Base-by-base conservation (phyloP, 2,888 invertebrate species). In the Anoncus sp. region DNA sequence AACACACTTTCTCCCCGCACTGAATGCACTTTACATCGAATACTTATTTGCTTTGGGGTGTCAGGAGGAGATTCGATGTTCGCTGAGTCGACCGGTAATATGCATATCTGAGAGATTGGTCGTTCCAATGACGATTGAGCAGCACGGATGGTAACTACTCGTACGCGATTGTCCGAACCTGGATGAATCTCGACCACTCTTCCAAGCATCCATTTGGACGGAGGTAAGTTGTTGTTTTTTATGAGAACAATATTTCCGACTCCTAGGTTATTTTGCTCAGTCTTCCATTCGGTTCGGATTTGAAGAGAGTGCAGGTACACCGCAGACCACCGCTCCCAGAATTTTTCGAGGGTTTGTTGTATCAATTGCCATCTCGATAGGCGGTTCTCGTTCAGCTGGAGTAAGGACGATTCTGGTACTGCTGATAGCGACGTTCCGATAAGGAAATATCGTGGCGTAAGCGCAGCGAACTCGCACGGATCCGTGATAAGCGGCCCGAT, bases 401-500 rank as follows among this genome's bases (percentile, higher is more conserved):
- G 35, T 1, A 63, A 9, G 1, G 73, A 73, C 6, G 69, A 55
- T 55, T 81, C 79, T 27, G 81, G 77, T 24, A 77, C 27, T 0
- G 24, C 18, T 6, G 43, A 12, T 9, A 78, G 43, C 5, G 76
- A 53, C 10, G 49, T 14, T 24, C 79, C 79, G 1, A 72, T 75
- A 1, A 81, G 35, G 35, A 82, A 79, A 27, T 84, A 81, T 5
- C 77, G 81, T n/a, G 82, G 81, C 6, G 82, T 83, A 1, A 84
- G 60, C 10, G 75, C 76, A 3, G 66, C 31, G 7, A 72, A 43
- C 35, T 81, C 78, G 31, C 74, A 57, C 10, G 79, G 70, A 27
- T 82, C 81, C 3, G 63, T 62, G 5, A 79, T 27, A 1, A 75
- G 40, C 4, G 81, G 77, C 2, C 38, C 47, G 7, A 84, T 55